These are phyloP conservation scores for Pocillopora grandis DNA, from an alignment of 92 coral and sea anemone genomes.

Conservation along the genomic window DNA sequence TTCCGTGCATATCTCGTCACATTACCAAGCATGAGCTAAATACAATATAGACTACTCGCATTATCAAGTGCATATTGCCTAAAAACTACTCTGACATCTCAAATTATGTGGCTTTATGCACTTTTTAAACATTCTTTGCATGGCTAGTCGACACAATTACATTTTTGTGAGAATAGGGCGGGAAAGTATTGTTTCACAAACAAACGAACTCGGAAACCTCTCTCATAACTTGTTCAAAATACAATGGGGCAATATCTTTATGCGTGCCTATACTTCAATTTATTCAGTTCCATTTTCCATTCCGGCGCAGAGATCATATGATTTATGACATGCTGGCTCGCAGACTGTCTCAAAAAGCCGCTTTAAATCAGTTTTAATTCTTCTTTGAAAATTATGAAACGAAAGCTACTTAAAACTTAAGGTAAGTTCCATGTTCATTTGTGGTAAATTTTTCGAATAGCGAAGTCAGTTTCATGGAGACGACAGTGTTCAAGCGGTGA, in stretches of 20 bases:
- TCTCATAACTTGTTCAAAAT: constrained; percentile 1
- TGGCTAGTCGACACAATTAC: background rate
- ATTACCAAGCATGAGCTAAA: background rate
- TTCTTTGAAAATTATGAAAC: background rate
- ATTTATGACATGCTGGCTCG: background rate
- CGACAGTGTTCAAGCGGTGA: background rate
- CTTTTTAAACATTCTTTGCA: background rate
- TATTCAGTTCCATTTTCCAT: constrained; percentile 20
- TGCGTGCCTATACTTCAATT: constrained; percentile 19
- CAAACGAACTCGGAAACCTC: background rate
- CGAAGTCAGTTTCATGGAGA: background rate
- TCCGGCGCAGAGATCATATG: constrained; percentile 11
- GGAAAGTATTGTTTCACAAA: constrained; percentile 22
- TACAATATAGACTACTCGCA: background rate
- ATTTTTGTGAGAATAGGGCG: constrained; percentile 14
- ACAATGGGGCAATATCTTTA: constrained; percentile 4
- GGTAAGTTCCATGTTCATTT: background rate
- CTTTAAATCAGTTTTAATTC: background rate
- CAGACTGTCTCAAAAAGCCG: background rate
- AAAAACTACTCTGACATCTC: background rate
- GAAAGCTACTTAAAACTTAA: background rate
- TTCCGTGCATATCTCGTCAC: too few relatives aligned
- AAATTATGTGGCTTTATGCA: background rate
- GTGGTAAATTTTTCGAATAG: background rate
- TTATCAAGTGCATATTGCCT: background rate